Base-by-base conservation (phyloP, 2,797 vertebrate genomes). In the Pangasius larnaudii region DNA sequence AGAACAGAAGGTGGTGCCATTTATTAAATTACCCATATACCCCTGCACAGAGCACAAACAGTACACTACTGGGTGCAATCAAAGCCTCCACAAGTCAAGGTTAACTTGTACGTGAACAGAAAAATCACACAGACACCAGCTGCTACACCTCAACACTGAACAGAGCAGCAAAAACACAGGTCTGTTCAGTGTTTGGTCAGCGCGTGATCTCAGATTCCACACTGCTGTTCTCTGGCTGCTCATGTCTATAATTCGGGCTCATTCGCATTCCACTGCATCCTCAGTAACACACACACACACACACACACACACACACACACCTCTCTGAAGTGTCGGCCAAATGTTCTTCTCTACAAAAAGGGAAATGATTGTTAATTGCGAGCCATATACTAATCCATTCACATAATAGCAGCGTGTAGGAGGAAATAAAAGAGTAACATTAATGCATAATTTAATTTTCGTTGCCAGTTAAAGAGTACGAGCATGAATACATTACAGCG, bases 351-450 rank as follows among this genome's bases (percentile, higher is more conserved):
- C 84, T 79, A 78, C 77, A 69, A 81, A 81, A 56, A 84, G 16
- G 90, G 46, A 89, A 90, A 88, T 51, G 30, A 49, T 86, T 74
- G 71, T 69, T 89, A 86, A 90, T 89, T 89, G 86, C 30, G 3
- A 78, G 78, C 33, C 85, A 86, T 81, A 86, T 79, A 85, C 81
- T 89, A 84, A 69, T 88, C 65, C 59, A 85, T 82, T 85, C 22
- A 39, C 59, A 85, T 69, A 89, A 83, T 79, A 72, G 59, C 36
- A 14, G 63, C 61, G 53, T 42, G 63, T 84, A 87, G 56, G 53
- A 77, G 46, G 33, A 51, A 33, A 67, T 67, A 71, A 83, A 86
- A 36, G 86, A 83, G 56, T 30, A 18, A 71, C 77, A 53, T 89
- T 83, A 72, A 85, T 81, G 84, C 30, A 56, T 89, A 85, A 90